Evolutionary conservation across 2,888 invertebrate genomes (phyloP).

Genomic region (Chloromyia formosa): DNA sequence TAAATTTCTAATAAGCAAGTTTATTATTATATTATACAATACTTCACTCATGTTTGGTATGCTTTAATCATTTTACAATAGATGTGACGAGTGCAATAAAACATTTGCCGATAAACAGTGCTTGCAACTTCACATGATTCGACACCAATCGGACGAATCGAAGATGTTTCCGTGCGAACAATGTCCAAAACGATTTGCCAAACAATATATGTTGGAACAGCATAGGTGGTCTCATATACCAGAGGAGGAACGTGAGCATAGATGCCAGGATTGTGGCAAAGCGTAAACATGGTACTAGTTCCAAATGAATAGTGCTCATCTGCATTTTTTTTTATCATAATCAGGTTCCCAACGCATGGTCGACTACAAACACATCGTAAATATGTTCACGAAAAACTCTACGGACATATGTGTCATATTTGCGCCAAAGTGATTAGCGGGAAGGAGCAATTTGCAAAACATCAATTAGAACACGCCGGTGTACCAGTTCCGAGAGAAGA

Average conservation of each 20-base stretch:
- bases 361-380: constrained; percentile 57
- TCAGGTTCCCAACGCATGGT: constrained; percentile 58
- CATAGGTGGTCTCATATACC: constrained; percentile 61
- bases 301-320: not conserved
- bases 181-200: constrained; percentile 60
- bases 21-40: no score
- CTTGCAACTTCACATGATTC: constrained; percentile 58
- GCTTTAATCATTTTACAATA: no score
- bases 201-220: constrained; percentile 60
- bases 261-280: constrained; percentile 57
- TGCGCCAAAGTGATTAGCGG: constrained; percentile 62
- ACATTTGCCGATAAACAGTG: constrained; percentile 61
- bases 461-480: constrained; percentile 59
- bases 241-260: constrained; percentile 55
- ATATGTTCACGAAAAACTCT: constrained; percentile 57
- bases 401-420: constrained; percentile 62
- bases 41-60: no score
- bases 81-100: constrained; percentile 60
- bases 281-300: constrained; percentile 51
- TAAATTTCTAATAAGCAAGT: no score
- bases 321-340: not conserved
- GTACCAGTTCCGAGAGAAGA: constrained; percentile 59
- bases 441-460: constrained; percentile 59
- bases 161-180: constrained; percentile 59
- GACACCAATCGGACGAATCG: constrained; percentile 60